Conservation (phyloP, 2,888 invertebrate species). For the Troilus luridus region DNA sequence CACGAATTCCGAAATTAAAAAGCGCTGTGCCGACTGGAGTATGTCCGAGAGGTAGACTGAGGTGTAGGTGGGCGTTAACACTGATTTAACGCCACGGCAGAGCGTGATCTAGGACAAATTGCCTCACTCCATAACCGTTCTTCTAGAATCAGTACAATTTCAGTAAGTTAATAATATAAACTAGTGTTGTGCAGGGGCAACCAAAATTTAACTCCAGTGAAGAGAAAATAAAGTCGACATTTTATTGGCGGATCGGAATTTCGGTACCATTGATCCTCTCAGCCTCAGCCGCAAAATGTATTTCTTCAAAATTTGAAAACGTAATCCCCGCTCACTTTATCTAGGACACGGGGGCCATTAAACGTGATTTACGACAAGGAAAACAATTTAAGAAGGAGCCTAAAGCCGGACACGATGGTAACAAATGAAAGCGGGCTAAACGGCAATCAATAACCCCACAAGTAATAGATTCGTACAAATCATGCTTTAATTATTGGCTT, state of each 20-base stretch:
- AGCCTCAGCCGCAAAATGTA: background rate
- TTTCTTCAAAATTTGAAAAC: conserved; percentile 38
- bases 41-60: no score
- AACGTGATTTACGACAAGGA: conserved; percentile 17
- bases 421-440: conserved; percentile 16
- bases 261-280: background rate
- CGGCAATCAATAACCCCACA: conserved; percentile 35
- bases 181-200: no score
- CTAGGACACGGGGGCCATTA: conserved; percentile 3
- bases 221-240: no score
- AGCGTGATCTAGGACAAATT: no score
- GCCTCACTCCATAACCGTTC: no score
- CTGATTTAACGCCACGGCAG: no score
- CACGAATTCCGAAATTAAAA: no score
- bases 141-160: no score
- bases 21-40: no score
- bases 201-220: background rate
- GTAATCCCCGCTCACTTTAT: conserved; percentile 13
- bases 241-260: background rate
- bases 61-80: no score
- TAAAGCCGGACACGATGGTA: conserved; percentile 40
- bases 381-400: conserved; percentile 38
- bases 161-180: no score
- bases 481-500: conserved; percentile 28
- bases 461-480: conserved; percentile 49